Evolutionary conservation across 1,140 invertebrate species (phyloP).

Genomic region (Lasaia peninsularis): DNA sequence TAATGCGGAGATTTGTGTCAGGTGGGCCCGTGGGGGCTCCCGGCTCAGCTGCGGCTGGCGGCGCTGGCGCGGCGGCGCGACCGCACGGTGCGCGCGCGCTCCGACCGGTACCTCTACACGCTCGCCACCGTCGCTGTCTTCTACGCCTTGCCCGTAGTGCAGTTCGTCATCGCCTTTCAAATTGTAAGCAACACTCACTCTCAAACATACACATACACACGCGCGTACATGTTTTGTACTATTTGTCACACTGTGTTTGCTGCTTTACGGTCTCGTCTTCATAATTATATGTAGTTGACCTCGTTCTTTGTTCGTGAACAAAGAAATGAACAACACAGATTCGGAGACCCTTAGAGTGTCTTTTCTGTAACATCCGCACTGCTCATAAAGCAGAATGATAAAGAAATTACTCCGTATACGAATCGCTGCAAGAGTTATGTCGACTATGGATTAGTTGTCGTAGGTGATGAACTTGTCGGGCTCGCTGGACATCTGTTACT

Average conservation of each 20-base stretch:
- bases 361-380: too few species aligned
- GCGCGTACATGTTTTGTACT: too few species aligned
- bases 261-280: too few species aligned
- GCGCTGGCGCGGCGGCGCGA: slow-evolving; percentile 81
- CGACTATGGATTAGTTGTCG: not conserved
- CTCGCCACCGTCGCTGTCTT: slow-evolving; percentile 90
- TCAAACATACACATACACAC: too few species aligned
- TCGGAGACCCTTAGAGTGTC: too few species aligned
- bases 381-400: too few species aligned
- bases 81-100: slow-evolving; percentile 82
- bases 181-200: slow-evolving; percentile 68
- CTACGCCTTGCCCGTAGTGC: slow-evolving; percentile 92
- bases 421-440: not conserved
- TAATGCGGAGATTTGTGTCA: too few species aligned
- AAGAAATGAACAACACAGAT: too few species aligned
- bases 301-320: too few species aligned
- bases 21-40: slow-evolving; percentile 79
- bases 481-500: slow-evolving; percentile 94
- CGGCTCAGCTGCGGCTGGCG: slow-evolving; percentile 82
- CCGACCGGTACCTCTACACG: slow-evolving; percentile 87
- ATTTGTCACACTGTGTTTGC: too few species aligned
- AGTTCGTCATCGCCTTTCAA: slow-evolving; percentile 92
- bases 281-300: too few species aligned
- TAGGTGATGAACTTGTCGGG: slow-evolving; percentile 88
- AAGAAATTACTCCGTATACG: too few species aligned